Conservation (phyloP, 2,113 vertebrate genomes). For the Crypturellus undulatus region DNA sequence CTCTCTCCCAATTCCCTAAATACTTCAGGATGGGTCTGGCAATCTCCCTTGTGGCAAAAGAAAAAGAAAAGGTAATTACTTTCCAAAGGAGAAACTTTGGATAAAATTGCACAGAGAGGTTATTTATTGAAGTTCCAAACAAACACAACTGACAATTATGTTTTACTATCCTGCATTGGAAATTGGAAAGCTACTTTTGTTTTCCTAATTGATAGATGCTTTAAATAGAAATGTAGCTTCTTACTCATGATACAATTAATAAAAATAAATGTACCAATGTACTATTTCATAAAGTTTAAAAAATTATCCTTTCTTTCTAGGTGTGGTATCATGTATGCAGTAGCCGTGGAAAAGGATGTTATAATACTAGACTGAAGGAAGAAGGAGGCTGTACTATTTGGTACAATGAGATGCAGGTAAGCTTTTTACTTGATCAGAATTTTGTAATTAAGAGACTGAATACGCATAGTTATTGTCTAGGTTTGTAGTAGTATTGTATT, state of each 20-base stretch:
- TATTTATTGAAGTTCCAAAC: neutral
- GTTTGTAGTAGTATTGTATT: neutral
- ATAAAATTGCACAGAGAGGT: neutral
- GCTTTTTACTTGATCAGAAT: neutral
- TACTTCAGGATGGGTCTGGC: constrained; percentile 94
- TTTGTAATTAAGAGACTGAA: neutral
- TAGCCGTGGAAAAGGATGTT: constrained; percentile 92
- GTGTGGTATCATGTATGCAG: constrained; percentile 97
- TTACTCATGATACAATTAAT: neutral
- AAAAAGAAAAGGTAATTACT: constrained; percentile 93
- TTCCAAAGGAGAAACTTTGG: neutral
- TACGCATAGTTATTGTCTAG: neutral
- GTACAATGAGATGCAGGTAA: constrained; percentile 97
- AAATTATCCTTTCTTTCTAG: constrained; percentile 66
- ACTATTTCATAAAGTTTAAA: neutral
- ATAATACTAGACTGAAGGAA: constrained; percentile 94
- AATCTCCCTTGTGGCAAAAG: constrained; percentile 94
- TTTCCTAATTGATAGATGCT: neutral
- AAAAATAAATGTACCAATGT: neutral
- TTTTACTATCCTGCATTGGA: neutral
- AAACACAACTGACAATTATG: neutral
- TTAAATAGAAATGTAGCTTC: neutral
- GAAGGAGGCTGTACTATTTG: constrained; percentile 98
- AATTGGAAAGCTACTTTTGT: neutral
- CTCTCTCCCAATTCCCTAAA: neutral